A percentile compares a stretch with the other conserved stretches of the same genome.
Conservation (phyloP, 2,888 invertebrate genomes). For the Trichopoda pennipes region DNA sequence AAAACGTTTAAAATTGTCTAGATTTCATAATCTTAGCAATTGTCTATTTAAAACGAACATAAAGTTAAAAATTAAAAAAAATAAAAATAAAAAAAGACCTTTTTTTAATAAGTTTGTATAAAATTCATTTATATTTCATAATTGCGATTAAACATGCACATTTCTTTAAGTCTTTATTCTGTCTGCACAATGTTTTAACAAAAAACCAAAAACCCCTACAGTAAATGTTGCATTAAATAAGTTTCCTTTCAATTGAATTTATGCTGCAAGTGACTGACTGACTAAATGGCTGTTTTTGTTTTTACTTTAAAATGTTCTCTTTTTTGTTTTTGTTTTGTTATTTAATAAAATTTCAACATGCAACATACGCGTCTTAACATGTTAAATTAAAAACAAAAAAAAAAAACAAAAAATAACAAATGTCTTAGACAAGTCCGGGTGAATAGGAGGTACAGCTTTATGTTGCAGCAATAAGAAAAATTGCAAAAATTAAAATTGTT, state of each 20-base stretch:
- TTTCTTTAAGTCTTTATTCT: slow-evolving; percentile 25
- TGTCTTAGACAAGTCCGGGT: slow-evolving; percentile 5
- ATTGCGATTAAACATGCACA: slow-evolving; percentile 67
- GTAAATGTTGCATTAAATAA: slow-evolving; percentile 1
- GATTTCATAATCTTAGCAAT: slow-evolving; percentile 42
- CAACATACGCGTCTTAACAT: slow-evolving; percentile 51
- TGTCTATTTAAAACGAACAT: slow-evolving; percentile 42
- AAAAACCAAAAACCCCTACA: not conserved
- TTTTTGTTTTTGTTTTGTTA: slow-evolving; percentile 19
- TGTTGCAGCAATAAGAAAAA: slow-evolving; percentile 62
- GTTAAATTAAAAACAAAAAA: not conserved
- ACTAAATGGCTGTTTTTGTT: slow-evolving; percentile 49
- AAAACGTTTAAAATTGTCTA: slow-evolving; percentile 50
- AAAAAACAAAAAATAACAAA: not conserved
- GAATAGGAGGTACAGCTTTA: slow-evolving; percentile 23
- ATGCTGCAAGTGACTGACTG: slow-evolving; percentile 53
- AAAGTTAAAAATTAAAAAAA: not conserved
- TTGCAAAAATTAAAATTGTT: slow-evolving; percentile 69
- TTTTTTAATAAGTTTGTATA: slow-evolving; percentile 50
- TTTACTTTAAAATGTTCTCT: slow-evolving; percentile 27
- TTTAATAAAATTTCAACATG: slow-evolving; percentile 40
- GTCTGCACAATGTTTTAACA: not conserved
- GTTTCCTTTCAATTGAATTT: slow-evolving; percentile 44
- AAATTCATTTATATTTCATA: slow-evolving; percentile 64
- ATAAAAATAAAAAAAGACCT: slow-evolving; percentile 6